phyloP scores from a whole-genome alignment of 2,113 vertebrate species.

The Cephalophus harveyi region DNA sequence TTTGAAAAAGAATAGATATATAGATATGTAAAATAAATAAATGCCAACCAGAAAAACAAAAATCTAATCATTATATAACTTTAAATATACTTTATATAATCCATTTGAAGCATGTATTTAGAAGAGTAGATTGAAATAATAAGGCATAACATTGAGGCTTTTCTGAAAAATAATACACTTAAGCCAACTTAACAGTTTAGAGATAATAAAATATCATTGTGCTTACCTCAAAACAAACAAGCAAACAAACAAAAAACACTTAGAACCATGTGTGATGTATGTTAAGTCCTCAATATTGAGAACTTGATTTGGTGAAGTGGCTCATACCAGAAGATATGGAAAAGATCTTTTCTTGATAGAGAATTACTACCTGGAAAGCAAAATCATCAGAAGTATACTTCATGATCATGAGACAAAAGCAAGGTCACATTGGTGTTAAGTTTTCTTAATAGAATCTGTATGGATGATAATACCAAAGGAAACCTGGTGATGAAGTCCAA shows the following conservation, averaged over 20 bases:
- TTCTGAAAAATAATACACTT: background rate
- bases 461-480: background rate
- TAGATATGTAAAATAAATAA: background rate
- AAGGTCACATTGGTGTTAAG: background rate
- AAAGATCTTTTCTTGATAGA: background rate
- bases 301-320: background rate
- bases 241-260: background rate
- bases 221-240: slow-evolving; percentile 83
- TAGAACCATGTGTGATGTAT: background rate
- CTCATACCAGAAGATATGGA: background rate
- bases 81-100: background rate
- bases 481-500: background rate
- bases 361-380: background rate
- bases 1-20: background rate
- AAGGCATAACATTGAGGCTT: background rate
- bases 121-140: background rate
- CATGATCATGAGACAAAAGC: background rate
- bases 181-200: background rate
- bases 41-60: background rate
- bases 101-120: background rate
- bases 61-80: background rate
- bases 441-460: background rate
- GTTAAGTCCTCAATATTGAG: background rate
- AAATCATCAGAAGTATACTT: background rate
- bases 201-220: background rate